These are phyloP conservation scores for Otus sunia DNA, from an alignment of 2,113 vertebrate genomes.

Conservation along the genomic window DNA sequence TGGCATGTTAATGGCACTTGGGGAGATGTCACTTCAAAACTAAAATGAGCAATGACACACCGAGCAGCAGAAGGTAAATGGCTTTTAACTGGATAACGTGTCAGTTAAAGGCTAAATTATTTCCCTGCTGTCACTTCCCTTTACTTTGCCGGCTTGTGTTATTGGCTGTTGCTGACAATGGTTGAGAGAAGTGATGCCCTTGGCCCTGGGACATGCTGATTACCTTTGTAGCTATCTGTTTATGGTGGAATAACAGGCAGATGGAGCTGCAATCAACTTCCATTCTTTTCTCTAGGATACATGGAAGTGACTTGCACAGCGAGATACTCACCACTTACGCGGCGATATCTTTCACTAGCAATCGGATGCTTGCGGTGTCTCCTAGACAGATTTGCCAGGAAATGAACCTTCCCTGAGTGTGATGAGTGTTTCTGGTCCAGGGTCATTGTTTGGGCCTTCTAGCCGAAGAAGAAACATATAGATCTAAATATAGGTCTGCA, in stretches of 20 bases:
- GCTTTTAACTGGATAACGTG: constrained; percentile 70
- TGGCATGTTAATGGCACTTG: constrained; percentile 12
- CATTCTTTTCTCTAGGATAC: neutral
- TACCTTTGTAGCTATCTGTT: neutral
- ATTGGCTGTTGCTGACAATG: constrained; percentile 14
- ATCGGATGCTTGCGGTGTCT: neutral
- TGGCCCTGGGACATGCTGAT: constrained; percentile 21
- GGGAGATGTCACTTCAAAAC: constrained; percentile 58
- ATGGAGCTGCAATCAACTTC: neutral
- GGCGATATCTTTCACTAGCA: neutral
- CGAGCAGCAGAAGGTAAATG: constrained; percentile 70
- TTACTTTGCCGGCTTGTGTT: neutral
- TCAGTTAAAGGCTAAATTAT: constrained; percentile 70
- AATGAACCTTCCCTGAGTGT: neutral
- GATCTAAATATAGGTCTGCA: neutral
- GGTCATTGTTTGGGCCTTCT: neutral
- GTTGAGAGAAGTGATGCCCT: constrained; percentile 32
- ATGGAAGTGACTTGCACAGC: neutral
- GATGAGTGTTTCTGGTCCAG: neutral
- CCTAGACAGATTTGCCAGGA: neutral
- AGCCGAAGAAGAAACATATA: accelerated
- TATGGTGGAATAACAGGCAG: neutral
- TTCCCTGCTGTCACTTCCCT: constrained; percentile 67
- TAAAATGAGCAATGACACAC: constrained; percentile 60
- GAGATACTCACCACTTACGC: accelerated